phyloP scores from a whole-genome alignment of 2,888 invertebrate genomes.

The Drosophila fulvimacula region DNA sequence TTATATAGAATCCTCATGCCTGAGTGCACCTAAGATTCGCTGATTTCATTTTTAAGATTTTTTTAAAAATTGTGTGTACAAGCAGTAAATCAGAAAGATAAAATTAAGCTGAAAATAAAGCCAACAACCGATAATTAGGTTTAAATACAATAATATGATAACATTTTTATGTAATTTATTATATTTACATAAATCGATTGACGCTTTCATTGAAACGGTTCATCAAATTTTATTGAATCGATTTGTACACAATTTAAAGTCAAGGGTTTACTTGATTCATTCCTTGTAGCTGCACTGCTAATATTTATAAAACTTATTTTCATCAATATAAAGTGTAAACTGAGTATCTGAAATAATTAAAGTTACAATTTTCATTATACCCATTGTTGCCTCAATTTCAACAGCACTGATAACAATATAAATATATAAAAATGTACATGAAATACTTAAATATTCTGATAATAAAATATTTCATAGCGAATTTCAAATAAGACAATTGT shows the following conservation, averaged over 20 bases:
- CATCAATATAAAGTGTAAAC: slow-evolving; percentile 78
- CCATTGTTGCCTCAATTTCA: slow-evolving; percentile 56
- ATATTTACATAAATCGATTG: slow-evolving; percentile 76
- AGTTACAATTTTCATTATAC: slow-evolving; percentile 78
- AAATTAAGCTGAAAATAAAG: slow-evolving; percentile 65
- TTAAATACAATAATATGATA: slow-evolving; percentile 69
- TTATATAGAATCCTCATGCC: slow-evolving; percentile 58
- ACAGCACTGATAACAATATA: slow-evolving; percentile 47
- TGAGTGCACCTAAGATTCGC: slow-evolving; percentile 49
- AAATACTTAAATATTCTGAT: slow-evolving; percentile 29
- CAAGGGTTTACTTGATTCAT: slow-evolving; percentile 81
- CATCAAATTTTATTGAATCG: slow-evolving; percentile 62
- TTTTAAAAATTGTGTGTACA: slow-evolving; percentile 66
- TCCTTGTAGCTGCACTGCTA: slow-evolving; percentile 83
- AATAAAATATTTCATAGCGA: slow-evolving; percentile 34
- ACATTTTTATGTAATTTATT: slow-evolving; percentile 83
- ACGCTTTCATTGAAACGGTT: slow-evolving; percentile 72
- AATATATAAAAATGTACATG: slow-evolving; percentile 32
- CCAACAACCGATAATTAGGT: slow-evolving; percentile 69
- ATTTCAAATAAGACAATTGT: slow-evolving; percentile 20
- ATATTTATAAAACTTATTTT: slow-evolving; percentile 76
- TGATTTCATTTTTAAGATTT: slow-evolving; percentile 67
- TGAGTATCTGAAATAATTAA: slow-evolving; percentile 79
- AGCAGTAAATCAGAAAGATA: slow-evolving; percentile 58
- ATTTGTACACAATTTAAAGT: slow-evolving; percentile 76